Evolutionary conservation across 2,113 vertebrate genomes (phyloP).

Genomic region (Coryphaenoides rupestris): DNA sequence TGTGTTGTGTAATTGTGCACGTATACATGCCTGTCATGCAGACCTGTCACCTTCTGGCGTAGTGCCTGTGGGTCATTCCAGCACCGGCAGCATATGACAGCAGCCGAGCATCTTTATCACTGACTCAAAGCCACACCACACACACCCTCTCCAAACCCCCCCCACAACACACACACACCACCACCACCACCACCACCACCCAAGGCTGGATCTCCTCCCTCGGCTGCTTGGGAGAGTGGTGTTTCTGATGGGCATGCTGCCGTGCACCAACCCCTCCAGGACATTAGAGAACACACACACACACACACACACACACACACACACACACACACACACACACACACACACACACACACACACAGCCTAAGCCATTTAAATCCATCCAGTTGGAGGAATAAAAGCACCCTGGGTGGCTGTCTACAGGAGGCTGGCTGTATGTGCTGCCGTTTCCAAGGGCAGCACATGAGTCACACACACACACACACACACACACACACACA

Average conservation of each 20-base stretch:
- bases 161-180: conserved; percentile 41
- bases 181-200: conserved; percentile 35
- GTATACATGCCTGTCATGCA: too few species aligned
- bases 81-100: too few species aligned
- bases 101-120: too few species aligned
- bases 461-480: conserved; percentile 9
- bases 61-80: too few species aligned
- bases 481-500: neutral
- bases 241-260: conserved; percentile 38
- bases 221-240: conserved; percentile 32
- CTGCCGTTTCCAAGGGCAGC: conserved; percentile 35
- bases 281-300: conserved; percentile 51
- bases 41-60: too few species aligned
- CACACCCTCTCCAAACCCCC: conserved; percentile 20
- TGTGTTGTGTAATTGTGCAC: too few species aligned
- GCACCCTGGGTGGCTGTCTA: conserved; percentile 51
- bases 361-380: conserved; percentile 57
- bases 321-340: conserved; percentile 14
- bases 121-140: conserved; percentile 8
- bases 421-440: conserved; percentile 37
- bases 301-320: conserved; percentile 40
- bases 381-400: conserved; percentile 57
- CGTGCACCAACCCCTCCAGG: conserved; percentile 50
- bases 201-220: conserved; percentile 38
- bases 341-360: conserved; percentile 44